phyloP scores from a whole-genome alignment of 2,797 vertebrate genomes.

The Megaceryle alcyon region DNA sequence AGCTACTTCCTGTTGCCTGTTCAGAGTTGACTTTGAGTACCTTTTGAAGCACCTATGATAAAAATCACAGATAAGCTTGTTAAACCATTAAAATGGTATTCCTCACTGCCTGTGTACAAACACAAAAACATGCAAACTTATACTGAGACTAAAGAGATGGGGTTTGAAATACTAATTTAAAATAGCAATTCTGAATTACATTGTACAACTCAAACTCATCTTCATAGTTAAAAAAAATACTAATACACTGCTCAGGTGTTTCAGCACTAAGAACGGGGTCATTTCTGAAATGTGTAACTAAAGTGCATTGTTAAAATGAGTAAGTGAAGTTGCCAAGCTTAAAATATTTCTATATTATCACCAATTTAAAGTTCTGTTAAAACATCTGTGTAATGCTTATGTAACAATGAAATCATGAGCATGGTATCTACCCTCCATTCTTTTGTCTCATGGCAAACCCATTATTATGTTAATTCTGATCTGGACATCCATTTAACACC shows the following conservation, averaged over 20 bases:
- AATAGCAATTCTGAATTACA: neutral
- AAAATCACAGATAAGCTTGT: neutral
- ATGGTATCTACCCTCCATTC: neutral
- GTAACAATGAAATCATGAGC: neutral
- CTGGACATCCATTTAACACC: neutral
- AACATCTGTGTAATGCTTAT: neutral
- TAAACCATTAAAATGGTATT: neutral
- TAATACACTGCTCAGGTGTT: neutral
- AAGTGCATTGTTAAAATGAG: neutral
- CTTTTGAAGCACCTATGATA: conserved; percentile 91
- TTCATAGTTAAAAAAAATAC: neutral
- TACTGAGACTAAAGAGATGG: neutral
- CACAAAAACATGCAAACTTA: neutral
- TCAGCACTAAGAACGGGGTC: neutral
- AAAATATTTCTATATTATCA: neutral
- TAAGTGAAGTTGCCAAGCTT: neutral
- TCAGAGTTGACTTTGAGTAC: conserved; percentile 91
- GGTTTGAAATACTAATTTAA: neutral
- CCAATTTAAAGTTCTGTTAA: neutral
- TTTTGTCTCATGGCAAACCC: neutral
- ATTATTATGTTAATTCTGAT: neutral
- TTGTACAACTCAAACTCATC: neutral
- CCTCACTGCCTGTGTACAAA: neutral
- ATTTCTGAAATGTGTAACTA: neutral
- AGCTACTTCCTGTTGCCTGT: conserved; percentile 93